A percentile compares a stretch with the other conserved stretches of the same genome.
Conservation (phyloP, 1,140 invertebrate species). For the Macrosteles quadrilineatus region DNA sequence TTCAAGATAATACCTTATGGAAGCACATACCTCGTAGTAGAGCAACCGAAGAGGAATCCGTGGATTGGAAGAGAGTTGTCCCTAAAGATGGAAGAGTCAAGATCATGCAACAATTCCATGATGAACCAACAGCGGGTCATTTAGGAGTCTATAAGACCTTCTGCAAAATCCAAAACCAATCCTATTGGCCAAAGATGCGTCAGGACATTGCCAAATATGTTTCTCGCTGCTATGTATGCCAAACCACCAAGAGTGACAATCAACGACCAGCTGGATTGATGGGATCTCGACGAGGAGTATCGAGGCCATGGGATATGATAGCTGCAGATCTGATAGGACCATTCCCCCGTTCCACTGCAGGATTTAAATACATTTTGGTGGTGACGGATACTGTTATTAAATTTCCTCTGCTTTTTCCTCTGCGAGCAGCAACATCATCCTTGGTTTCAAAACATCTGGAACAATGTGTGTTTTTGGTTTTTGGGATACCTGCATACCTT, state of each 20-base stretch:
- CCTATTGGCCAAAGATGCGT: conserved; percentile 10
- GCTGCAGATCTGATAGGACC: conserved; percentile 6
- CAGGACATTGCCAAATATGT: not conserved
- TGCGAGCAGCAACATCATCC: not conserved
- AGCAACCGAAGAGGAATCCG: not conserved
- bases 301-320: not conserved
- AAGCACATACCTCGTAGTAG: not conserved
- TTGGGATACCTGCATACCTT: not conserved
- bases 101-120: not conserved
- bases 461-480: not conserved
- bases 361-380: not conserved
- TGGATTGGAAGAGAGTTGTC: not conserved
- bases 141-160: not conserved
- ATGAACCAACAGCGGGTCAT: not conserved
- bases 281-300: not conserved
- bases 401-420: not conserved
- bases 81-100: not conserved
- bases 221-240: not conserved
- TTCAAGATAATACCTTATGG: not conserved
- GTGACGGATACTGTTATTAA: not conserved
- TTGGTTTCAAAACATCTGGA: not conserved
- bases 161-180: not conserved
- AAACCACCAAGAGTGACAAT: not conserved
- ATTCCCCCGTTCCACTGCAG: not conserved
- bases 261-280: not conserved